Conservation (phyloP, 2,888 invertebrate species). For the Ametastegia equiseti region DNA sequence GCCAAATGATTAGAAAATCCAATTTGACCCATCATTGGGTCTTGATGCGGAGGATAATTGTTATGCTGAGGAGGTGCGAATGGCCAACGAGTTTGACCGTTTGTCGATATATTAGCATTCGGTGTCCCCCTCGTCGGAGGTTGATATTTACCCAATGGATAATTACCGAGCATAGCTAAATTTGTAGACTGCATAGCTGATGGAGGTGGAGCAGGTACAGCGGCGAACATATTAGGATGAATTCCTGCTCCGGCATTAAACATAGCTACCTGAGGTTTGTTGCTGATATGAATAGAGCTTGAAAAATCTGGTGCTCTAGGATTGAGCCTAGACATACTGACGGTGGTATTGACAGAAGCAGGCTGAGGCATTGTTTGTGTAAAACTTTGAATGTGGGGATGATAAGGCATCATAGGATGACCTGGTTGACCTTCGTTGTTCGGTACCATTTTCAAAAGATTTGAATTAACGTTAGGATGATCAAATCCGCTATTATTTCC, state of each 20-base stretch:
- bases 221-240: slow-evolving; percentile 71
- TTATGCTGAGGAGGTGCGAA: slow-evolving; percentile 68
- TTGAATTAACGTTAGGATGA: slow-evolving; percentile 69
- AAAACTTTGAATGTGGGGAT: slow-evolving; percentile 69
- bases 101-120: slow-evolving; percentile 63
- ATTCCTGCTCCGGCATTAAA: slow-evolving; percentile 68
- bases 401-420: slow-evolving; percentile 67
- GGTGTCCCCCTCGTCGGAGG: slow-evolving; percentile 61
- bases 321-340: slow-evolving; percentile 84
- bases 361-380: slow-evolving; percentile 70
- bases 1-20: slow-evolving; percentile 70
- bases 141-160: slow-evolving; percentile 72
- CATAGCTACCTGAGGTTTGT: slow-evolving; percentile 71
- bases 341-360: slow-evolving; percentile 75
- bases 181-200: slow-evolving; percentile 68
- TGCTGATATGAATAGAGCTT: slow-evolving; percentile 76
- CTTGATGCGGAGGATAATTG: slow-evolving; percentile 68
- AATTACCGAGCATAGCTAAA: slow-evolving; percentile 68
- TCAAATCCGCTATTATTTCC: slow-evolving; percentile 65
- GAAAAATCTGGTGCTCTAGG: slow-evolving; percentile 90
- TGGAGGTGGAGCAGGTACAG: slow-evolving; percentile 67
- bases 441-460: slow-evolving; percentile 75
- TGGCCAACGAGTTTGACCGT: slow-evolving; percentile 72
- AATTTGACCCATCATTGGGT: slow-evolving; percentile 70
- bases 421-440: slow-evolving; percentile 64